These are phyloP conservation scores for Ranitomeya imitator DNA, from an alignment of 2,113 vertebrate species.

Conservation along the genomic window DNA sequence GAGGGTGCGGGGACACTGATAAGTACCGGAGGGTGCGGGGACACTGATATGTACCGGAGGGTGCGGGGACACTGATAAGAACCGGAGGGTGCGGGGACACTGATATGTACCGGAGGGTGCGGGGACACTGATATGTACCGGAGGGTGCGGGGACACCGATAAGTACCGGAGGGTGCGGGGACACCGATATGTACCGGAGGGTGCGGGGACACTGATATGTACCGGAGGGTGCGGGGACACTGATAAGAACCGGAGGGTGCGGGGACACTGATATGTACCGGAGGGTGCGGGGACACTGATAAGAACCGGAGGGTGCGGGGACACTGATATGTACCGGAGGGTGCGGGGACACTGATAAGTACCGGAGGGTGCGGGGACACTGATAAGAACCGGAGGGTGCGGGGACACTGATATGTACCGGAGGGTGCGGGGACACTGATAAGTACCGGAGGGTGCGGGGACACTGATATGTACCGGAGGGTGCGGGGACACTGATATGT, in stretches of 20 bases:
- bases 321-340: background rate
- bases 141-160: background rate
- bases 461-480: background rate
- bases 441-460: background rate
- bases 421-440: slow-evolving; percentile 69
- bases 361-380: background rate
- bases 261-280: background rate
- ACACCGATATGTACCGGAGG: background rate
- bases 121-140: background rate
- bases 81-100: no score
- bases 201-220: background rate
- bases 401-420: no score
- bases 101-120: background rate
- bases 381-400: background rate
- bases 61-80: background rate
- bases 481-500: background rate
- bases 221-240: background rate
- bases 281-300: background rate
- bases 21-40: background rate
- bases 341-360: no score
- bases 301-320: background rate
- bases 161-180: slow-evolving; percentile 77
- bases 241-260: background rate
- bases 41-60: background rate
- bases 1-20: background rate